These are phyloP conservation scores for Neoseiulus cucumeris DNA, from an alignment of 1,140 invertebrate genomes.

Conservation along the genomic window DNA sequence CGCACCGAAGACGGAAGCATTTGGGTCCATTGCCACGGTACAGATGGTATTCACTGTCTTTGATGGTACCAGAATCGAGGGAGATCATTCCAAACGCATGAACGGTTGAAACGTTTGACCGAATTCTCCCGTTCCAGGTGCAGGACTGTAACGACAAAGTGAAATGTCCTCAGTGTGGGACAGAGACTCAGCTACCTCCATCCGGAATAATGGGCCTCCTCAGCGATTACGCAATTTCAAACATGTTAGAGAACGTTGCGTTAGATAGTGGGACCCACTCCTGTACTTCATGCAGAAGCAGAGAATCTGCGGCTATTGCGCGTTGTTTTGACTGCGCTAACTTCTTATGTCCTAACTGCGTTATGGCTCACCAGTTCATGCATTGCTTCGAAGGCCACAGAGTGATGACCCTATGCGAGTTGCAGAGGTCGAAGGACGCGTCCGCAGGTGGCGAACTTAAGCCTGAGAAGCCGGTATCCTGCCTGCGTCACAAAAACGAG, in stretches of 20 bases:
- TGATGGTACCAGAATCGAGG: too few relatives aligned
- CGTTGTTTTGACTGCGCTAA: slow-evolving; percentile 83
- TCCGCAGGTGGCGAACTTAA: slow-evolving; percentile 15
- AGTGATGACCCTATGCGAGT: slow-evolving; percentile 51
- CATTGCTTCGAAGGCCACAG: slow-evolving; percentile 92
- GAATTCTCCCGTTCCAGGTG: neutral
- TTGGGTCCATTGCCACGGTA: too few relatives aligned
- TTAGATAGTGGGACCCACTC: slow-evolving; percentile 21
- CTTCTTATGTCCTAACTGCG: slow-evolving; percentile 84
- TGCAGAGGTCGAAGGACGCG: slow-evolving; percentile 31
- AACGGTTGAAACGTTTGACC: too few relatives aligned
- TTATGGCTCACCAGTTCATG: slow-evolving; percentile 95
- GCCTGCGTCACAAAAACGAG: slow-evolving; percentile 64
- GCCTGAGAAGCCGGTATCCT: slow-evolving; percentile 42
- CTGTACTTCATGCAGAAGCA: slow-evolving; percentile 35
- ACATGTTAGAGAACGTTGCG: slow-evolving; percentile 27
- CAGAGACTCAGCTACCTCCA: slow-evolving; percentile 38
- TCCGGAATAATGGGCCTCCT: slow-evolving; percentile 38
- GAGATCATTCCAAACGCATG: too few relatives aligned
- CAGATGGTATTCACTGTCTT: too few relatives aligned
- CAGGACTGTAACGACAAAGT: slow-evolving; percentile 43
- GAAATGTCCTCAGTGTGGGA: slow-evolving; percentile 54
- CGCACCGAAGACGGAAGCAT: slow-evolving; percentile 31
- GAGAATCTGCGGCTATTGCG: slow-evolving; percentile 31
- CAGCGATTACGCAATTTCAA: slow-evolving; percentile 43